These are phyloP conservation scores for Heliothis peltigera DNA, from an alignment of 2,888 invertebrate genomes.

Conservation along the genomic window DNA sequence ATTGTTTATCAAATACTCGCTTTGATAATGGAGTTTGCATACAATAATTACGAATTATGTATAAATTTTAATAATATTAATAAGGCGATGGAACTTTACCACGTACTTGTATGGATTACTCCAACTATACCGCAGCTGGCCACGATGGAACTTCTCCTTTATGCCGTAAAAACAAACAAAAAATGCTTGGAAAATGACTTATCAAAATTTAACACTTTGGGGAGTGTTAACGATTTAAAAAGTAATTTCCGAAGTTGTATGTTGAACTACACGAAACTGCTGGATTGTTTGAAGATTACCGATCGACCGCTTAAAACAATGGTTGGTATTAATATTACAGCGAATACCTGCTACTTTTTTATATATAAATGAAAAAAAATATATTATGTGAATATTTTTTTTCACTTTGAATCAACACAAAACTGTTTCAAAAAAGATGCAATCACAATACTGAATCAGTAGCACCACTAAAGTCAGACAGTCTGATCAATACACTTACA, in stretches of 20 bases:
- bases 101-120: not conserved
- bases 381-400: no score
- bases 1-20: not conserved
- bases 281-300: not conserved
- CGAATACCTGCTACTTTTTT: no score
- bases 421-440: no score
- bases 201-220: not conserved
- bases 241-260: not conserved
- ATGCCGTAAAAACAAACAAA: not conserved
- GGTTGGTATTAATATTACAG: slow-evolving; percentile 15
- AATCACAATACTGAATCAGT: no score
- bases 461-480: no score
- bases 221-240: slow-evolving; percentile 1
- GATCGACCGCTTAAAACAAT: not conserved
- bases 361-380: no score
- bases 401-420: no score
- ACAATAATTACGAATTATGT: not conserved
- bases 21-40: not conserved
- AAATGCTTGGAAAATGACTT: not conserved
- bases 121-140: not conserved
- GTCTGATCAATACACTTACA: no score
- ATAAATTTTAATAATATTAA: not conserved
- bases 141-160: not conserved
- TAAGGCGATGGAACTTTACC: not conserved
- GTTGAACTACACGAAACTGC: slow-evolving; percentile 1